phyloP scores from a whole-genome alignment of 2,797 vertebrate species.

The Emys orbicularis region DNA sequence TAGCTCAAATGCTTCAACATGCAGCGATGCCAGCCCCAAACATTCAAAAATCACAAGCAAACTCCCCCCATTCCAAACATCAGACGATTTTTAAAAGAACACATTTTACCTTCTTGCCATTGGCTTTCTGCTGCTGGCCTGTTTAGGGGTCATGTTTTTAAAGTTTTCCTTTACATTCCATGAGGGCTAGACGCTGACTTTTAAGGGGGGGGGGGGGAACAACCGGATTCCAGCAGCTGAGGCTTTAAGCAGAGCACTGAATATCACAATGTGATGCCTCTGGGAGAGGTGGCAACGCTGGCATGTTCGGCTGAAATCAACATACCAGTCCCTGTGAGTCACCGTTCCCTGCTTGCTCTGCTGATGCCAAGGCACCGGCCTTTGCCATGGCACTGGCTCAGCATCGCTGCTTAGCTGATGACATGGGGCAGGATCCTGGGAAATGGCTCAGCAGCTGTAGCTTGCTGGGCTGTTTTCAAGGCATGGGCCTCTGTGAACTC shows the following conservation, averaged over 20 bases:
- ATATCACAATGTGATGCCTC: neutral
- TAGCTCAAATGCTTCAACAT: neutral
- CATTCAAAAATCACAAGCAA: neutral
- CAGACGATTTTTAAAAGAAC: neutral
- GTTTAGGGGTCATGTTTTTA: neutral
- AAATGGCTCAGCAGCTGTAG: neutral
- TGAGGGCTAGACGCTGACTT: neutral
- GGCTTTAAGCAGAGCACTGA: neutral
- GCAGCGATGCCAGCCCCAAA: neutral
- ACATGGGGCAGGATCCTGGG: neutral
- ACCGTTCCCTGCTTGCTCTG: neutral
- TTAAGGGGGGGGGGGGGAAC: neutral
- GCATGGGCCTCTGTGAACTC: slow-evolving; percentile 1
- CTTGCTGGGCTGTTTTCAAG: neutral
- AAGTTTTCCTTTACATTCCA: neutral
- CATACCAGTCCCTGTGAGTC: neutral
- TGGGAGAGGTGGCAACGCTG: fast-evolving
- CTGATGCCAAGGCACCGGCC: neutral
- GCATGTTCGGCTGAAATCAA: neutral
- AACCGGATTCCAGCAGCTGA: neutral
- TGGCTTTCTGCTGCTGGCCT: neutral
- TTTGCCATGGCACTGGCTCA: neutral
- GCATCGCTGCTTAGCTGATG: fast-evolving
- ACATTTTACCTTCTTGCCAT: neutral
- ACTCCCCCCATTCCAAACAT: neutral